Evolutionary conservation across 2,113 vertebrate genomes (phyloP), one percentile per base, ranked within the genome.

Genomic region (Phasianus colchicus): DNA sequence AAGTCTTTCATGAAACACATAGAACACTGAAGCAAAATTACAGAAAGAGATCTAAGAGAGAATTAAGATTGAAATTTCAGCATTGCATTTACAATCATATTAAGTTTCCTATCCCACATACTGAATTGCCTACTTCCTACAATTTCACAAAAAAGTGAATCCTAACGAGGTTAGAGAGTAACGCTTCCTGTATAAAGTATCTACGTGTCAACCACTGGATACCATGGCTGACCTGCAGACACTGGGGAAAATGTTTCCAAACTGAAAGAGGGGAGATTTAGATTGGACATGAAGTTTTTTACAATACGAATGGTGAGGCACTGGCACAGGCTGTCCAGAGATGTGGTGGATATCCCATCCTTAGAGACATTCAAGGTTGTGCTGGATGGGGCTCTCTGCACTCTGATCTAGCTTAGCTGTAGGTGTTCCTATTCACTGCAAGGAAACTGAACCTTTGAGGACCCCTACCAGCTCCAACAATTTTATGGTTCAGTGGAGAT

Each of bases 161-260:
- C 3, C 16, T 7, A 83, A 50, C 5, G 10, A 60, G 45, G 17
- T 61, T 47, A 15, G 27, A 7, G 11, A 72, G 6, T 30, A 29
- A 36, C 4, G 15, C 43, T 50, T 86, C 80, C 58, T 54, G 9
- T 48, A 38, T 5, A 5, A 15, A 32, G 11, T 7, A 2, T 34
- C 32, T 63, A 47, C 8, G 64, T 18, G 20, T 13, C 2, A 2
- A 50, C 8, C 7, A n/a, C 1, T 6, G 13, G 42, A 58, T 1
- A 78, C 48, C 48, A 48, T 48, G 48, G 11, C 22, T 48, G 48
- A 24, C 48, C 22, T 24, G 47, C 21, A 22, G 21, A 48, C 47
- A 24, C 21, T 12, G 47, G 11, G 21, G 47, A 20, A 48, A 48
- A 54, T 54, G 27, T 29, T 54, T 54, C 29, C 50, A 54, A 54